Evolutionary conservation across 2,888 invertebrate genomes (phyloP), one percentile per base, ranked within the genome.

Genomic region (Agrochola lychnidis): DNA sequence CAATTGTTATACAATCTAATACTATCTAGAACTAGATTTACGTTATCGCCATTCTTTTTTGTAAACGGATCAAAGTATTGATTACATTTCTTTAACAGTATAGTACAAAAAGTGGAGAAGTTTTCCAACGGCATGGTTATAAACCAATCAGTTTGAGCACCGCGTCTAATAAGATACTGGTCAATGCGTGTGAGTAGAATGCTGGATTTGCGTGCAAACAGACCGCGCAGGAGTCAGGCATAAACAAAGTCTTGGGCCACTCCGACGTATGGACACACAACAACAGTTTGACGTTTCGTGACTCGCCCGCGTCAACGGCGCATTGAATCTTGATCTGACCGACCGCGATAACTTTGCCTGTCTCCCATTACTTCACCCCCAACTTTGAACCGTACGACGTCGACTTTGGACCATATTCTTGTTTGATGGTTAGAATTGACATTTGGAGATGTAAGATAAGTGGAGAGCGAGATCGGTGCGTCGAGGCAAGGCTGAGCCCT

Each of bases 241-340:
- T 78, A 81, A 74, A 82, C 78, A 71, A 76, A 76, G 71, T 79
- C 64, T 67, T 45, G 62, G 62, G 68, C 48, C 19, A 59, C 25
- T 56, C 64, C 67, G 63, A 75, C 70, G 61, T 79, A 84, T 91
- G 88, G 89, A 67, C 88, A 89, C 84, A 86, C 77, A 78, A 87
- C 83, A 84, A 80, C 82, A 83, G 87, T 88, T 91, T 91, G 91
- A 93, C 89, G 91, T 89, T 91, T 93, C 94, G 94, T 94, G 94
- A 94, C 93, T 93, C 81, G 93, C 84, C 89, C 90, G 90, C 92
- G 92, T 94, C 94, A 93, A 89, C 92, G 91, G 89, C 89, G 90
- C 92, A 91, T 92, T 93, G 93, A 93, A 94, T 94, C 93, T 93
- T 92, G 93, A 94, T 94, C 92, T 92, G 87, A 79, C 89, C 80